phyloP scores from a whole-genome alignment of 2,113 vertebrate genomes.

The Gila orcuttii region DNA sequence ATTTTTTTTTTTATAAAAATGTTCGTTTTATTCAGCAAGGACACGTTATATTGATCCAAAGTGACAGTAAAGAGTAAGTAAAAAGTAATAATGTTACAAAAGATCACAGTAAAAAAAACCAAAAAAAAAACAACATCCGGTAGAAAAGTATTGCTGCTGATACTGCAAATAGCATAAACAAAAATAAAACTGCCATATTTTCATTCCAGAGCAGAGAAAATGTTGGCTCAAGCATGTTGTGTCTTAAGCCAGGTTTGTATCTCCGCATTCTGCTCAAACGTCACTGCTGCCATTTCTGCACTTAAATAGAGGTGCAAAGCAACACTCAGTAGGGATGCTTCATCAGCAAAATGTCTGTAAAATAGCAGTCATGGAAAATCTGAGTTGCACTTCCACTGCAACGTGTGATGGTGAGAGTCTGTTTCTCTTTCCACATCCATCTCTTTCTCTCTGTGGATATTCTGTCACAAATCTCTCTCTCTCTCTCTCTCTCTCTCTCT shows the following conservation, averaged over 20 bases:
- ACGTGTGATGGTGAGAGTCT: slow-evolving; percentile 16
- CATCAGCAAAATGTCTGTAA: slow-evolving; percentile 26
- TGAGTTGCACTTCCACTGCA: background rate
- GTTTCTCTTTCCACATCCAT: background rate
- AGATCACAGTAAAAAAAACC: background rate
- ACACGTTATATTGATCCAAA: background rate
- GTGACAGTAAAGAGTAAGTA: background rate
- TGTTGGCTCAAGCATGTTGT: slow-evolving; percentile 1
- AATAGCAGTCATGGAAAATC: slow-evolving; percentile 21
- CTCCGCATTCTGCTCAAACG: background rate
- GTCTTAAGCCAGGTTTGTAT: slow-evolving; percentile 15
- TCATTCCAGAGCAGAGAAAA: background rate
- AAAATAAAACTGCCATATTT: slow-evolving; percentile 27
- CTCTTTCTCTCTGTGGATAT: slow-evolving; percentile 11
- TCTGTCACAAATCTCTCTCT: slow-evolving; percentile 40
- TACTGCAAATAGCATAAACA: slow-evolving; percentile 1
- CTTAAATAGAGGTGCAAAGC: slow-evolving; percentile 25
- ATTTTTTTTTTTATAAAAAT: no score
- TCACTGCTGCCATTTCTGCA: slow-evolving; percentile 19
- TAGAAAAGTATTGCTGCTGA: background rate
- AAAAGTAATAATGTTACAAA: no score
- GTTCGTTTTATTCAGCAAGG: background rate
- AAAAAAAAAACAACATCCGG: background rate
- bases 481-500: no score
- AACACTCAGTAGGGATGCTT: background rate